Base-by-base conservation (phyloP, 2,888 invertebrate genomes). In the Microchrysa polita region DNA sequence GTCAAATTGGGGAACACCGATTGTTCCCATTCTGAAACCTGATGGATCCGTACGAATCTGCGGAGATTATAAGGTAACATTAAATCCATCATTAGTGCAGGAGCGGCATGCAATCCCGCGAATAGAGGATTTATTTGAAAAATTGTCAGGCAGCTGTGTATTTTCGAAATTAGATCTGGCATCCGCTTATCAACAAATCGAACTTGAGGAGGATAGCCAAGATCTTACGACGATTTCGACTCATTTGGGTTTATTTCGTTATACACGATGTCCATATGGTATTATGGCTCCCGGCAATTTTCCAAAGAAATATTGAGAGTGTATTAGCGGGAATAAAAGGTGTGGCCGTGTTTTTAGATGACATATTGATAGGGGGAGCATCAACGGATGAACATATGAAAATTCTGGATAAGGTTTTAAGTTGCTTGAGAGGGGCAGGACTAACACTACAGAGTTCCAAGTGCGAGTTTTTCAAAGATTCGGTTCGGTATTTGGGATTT, bases 21-120 rank as follows among this genome's bases (percentile, higher is more conserved):
- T 82, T 2, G 81, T 82, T 1, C 80, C 81, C 0, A 78, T 82
- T 0, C 72, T 79, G 0, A 82, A 82, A 75, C 75, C 72, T 2
- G 77, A 81, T 74, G 81, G 80, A n/a, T 23, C 67, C 27, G 16
- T 73, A 18, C 20, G 73, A 2, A 34, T 73, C 5, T 73, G 73
- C 55, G 73, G 59, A 1, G 74, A 74, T 53, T 74, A 61, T 22
- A 74, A 69, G 7, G 40, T 59, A 10, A 69, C 74, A 1, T 9
- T 74, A 18, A 74, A 74, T 52, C 16, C 16, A n/a, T 14, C 20
- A 2, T 23, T 73, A 23, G 20, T 44, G 42, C 12, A 16, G 1
- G 73, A 67, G n/a, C 34, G 55, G 40, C 22, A 59, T 42, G 55
- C 55, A 20, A 14, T 73, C 1, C 73, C 73, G 2, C 14, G 20